Base-by-base conservation (phyloP, 2,113 vertebrate genomes). In the Spizaetus ornatus region DNA sequence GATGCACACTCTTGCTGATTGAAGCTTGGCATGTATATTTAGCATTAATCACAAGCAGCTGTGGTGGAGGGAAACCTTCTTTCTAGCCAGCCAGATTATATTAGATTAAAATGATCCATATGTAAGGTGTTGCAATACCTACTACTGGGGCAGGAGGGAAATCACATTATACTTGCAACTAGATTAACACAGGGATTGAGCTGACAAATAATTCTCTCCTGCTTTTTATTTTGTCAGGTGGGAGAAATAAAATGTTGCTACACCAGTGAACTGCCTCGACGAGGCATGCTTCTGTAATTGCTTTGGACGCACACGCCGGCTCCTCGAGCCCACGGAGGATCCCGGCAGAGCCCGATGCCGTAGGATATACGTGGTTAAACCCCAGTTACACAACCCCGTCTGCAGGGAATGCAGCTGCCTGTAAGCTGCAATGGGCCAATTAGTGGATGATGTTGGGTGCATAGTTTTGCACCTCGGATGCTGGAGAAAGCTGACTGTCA, bases 21-120 rank as follows among this genome's bases (percentile, higher is more conserved):
- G 94, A 83, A 93, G 91, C 93, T 89, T 96, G 95, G 87, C 82
- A 23, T 93, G 91, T 96, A 85, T 97, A 94, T 95, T 96, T 95
- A 95, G 87, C 67, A 88, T 95, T 97, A 97, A 97, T 97, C 89
- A 96, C 90, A 96, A 93, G 89, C 94, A 96, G 95, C 94, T 95
- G 71, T 72, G 72, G 90, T 93, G 47, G 67, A 95, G 79, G 91
- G 79, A 90, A 96, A 88, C 96, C 94, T 91, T 66, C 92, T 90
- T 97, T 95, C 87, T 59, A 96, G 90, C 84, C 95, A 97, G 90
- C 91, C 95, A 97, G 94, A 97, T 97, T 96, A 97, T 96, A 96
- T 96, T 97, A 97, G 95, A 96, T 97, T 97, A 97, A 96, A 97
- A 97, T 97, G 94, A 97, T 96, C 97, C 94, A 81, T 95, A 95